Base-by-base conservation (phyloP, 2,113 vertebrate species). In the human region DNA sequence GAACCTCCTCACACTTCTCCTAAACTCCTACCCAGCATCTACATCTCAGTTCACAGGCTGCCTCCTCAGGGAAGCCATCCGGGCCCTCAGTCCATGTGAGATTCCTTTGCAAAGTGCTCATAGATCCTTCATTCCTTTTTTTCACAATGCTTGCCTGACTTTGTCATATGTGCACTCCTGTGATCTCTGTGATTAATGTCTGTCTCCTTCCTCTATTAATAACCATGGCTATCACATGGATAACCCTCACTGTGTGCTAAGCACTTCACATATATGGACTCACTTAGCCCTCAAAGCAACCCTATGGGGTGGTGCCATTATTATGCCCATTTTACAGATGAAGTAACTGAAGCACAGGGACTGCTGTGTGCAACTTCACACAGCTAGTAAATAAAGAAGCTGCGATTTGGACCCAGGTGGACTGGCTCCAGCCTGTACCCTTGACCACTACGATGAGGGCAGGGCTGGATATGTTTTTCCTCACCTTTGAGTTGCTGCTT, bases 241-340 rank as follows among this genome's bases (percentile, higher is more conserved):
- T 20, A 61, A 32, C 48, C 8, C 80, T 43, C 0, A 1, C 50
- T 6, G 1, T 16, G 40, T 59, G 52, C 50, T 22, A 40, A 75
- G 45, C 55, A 48, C 16, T 12, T 35, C 16, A 35, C 13, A 6
- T 18, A 12, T 4, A 5, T 18, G 10, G 48, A 48, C 23, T 81
- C 48, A 52, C 4, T 18, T 35, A n/a, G 45, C 27, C 25, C 7
- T 72, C 14, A 16, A 18, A 27, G 70, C 20, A 88, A 48, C 18
- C 8, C 1, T 30, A 40, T 1, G 8, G 14, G 8, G 14, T 10
- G 20, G 0, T 80, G 25, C n/a, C 25, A 0, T 30, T 50, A 57
- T 43, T 64, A 70, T 13, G 20, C 27, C 11, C 59, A 83, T 72
- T 93, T 94, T 73, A 83, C 32, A 84, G 70, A 89, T 20, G 78